Evolutionary conservation across 2,888 invertebrate genomes (phyloP).

Genomic region (Seira musarum): DNA sequence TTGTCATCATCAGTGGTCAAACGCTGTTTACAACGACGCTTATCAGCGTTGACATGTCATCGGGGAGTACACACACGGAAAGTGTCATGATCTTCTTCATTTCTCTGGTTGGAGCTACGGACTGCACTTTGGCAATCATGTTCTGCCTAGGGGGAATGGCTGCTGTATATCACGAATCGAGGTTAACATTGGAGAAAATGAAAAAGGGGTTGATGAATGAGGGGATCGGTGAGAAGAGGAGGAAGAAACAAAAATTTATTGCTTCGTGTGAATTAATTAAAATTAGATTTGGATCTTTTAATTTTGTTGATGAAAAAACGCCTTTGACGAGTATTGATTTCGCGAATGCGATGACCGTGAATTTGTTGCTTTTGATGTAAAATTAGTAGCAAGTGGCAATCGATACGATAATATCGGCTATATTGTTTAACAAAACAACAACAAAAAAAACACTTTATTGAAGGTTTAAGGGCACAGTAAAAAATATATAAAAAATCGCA

Average conservation of each 20-base stretch:
- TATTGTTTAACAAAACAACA: too few relatives aligned
- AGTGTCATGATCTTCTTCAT: not conserved
- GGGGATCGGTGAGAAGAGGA: not conserved
- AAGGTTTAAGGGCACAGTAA: too few relatives aligned
- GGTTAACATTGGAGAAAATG: not conserved
- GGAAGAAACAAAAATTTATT: not conserved
- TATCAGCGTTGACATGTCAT: not conserved
- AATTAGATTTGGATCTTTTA: not conserved
- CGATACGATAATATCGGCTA: too few relatives aligned
- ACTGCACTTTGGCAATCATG: not conserved
- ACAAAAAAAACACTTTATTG: too few relatives aligned
- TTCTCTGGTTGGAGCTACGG: not conserved
- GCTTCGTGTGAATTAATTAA: not conserved
- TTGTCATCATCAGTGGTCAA: not conserved
- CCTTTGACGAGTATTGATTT: not conserved
- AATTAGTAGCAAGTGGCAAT: too few relatives aligned
- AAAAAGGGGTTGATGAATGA: not conserved
- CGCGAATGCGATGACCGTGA: not conserved
- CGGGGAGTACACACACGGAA: not conserved
- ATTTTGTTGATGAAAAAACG: not conserved
- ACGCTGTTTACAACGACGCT: not conserved
- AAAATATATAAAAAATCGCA: too few relatives aligned
- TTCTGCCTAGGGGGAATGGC: not conserved
- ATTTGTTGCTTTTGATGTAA: not conserved
- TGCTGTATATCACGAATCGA: not conserved